These are phyloP conservation scores for Semotilus atromaculatus DNA, from an alignment of 2,797 vertebrate species.

Conservation along the genomic window DNA sequence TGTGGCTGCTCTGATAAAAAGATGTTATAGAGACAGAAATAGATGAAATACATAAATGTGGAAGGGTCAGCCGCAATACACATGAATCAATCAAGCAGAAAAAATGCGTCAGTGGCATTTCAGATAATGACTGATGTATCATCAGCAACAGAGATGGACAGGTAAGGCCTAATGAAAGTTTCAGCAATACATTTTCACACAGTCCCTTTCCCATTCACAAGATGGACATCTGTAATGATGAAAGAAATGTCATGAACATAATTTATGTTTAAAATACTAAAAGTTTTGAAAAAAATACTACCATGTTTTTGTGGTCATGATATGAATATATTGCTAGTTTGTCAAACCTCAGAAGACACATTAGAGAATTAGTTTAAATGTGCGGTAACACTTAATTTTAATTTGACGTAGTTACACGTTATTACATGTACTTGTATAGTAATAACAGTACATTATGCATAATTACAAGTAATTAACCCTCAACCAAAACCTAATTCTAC, in stretches of 20 bases:
- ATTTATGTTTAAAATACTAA: no score
- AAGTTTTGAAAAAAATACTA: no score
- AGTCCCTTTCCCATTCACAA: conserved; percentile 12
- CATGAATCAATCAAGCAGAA: conserved; percentile 47
- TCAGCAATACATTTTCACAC: conserved; percentile 32
- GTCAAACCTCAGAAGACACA: no score
- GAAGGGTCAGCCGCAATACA: not conserved
- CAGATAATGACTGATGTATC: conserved; percentile 36
- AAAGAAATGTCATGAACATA: conserved; percentile 3
- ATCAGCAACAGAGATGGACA: not conserved
- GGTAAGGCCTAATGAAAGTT: conserved; percentile 39
- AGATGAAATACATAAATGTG: conserved; percentile 33
- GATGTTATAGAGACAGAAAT: conserved; percentile 40
- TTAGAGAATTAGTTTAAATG: no score
- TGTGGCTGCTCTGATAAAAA: conserved; percentile 32
- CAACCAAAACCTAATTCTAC: no score
- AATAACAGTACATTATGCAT: no score
- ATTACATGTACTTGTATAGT: no score
- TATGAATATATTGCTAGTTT: no score
- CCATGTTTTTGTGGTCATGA: no score
- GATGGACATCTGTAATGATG: not conserved
- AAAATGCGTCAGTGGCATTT: not conserved
- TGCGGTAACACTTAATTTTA: no score
- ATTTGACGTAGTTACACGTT: no score
- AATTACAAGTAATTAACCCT: no score